Base-by-base conservation (phyloP, 2,113 vertebrate genomes). In the Symphodus melops region DNA sequence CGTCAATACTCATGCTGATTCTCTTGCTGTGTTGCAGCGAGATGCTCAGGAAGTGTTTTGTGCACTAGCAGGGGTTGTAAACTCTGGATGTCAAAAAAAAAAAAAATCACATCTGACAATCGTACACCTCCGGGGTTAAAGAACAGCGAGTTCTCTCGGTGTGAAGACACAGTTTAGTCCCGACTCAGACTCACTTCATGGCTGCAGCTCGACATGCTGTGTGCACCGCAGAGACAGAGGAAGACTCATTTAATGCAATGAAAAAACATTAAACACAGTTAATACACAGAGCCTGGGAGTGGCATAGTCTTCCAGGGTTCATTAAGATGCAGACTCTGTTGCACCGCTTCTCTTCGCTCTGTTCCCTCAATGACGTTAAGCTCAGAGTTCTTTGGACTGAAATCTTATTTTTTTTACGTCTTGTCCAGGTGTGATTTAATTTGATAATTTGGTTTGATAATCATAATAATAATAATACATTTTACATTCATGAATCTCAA, bases 21-120 rank as follows among this genome's bases (percentile, higher is more conserved):
- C 55, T 25, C 60, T 76, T 44, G n/a, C 73, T 20, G 57, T 21
- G 19, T 12, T 39, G 19, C 2, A 20, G 36, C 57, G n/a, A 41
- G 36, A 19, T 33, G 8, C 58, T 44, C 58, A 23, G 33, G 64
- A 55, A 37, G 44, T 60, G 68, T 80, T 66, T 57, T 55, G 56
- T 46, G 23, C 21, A 16, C 9, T 28, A 25, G 52, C 53, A 60
- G 44, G 80, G 36, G 59, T 21, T 79, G 54, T 59, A 66, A 65
- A 63, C 57, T 54, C 17, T 4, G 63, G 8, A 39, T 23, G 42
- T 12, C 54, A 37, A 77, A 33, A 46, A 21, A 77, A 33, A 46
- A 21, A 64, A 59, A 77, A 48, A 82, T 75, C 28, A 12, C 68
- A 81, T 72, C 37, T 66, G 62, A 87, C 63, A 66, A 62, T 36